Conservation (phyloP, 2,888 invertebrate genomes). For the Eugnorisma glareosa region DNA sequence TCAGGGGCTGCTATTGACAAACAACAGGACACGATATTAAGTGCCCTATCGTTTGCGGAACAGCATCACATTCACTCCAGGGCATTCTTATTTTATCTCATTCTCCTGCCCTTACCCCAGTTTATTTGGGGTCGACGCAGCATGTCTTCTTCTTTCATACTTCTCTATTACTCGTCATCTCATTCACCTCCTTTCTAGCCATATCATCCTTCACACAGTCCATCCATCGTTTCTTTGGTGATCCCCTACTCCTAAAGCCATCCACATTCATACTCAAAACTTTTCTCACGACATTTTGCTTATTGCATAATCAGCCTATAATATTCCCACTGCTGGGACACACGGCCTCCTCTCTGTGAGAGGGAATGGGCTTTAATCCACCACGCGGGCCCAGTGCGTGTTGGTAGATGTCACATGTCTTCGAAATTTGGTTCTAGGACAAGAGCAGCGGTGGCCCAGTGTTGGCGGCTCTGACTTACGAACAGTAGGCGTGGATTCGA, state of each 20-base stretch:
- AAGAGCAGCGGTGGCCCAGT: no score
- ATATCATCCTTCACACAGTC: not conserved
- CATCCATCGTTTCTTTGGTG: not conserved
- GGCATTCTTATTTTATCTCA: not conserved
- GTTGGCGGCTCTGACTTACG: no score
- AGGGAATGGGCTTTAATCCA: no score
- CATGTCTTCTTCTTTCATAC: not conserved
- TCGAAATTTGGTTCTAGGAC: no score
- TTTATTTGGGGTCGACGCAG: no score
- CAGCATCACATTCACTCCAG: not conserved
- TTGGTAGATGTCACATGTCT: no score
- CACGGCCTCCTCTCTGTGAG: no score
- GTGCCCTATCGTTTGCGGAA: no score
- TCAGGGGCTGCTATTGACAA: not conserved
- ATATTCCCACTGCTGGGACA: no score
- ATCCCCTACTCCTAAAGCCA: not conserved
- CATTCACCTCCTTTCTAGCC: not conserved
- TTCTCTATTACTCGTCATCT: not conserved
- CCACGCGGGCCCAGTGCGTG: no score
- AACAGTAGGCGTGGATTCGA: no score
- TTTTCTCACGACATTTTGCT: not conserved
- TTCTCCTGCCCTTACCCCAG: not conserved
- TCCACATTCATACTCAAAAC: not conserved
- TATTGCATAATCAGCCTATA: no score
- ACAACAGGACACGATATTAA: not conserved